Conservation (phyloP, 2,113 vertebrate species). For the Anolis carolinensis region DNA sequence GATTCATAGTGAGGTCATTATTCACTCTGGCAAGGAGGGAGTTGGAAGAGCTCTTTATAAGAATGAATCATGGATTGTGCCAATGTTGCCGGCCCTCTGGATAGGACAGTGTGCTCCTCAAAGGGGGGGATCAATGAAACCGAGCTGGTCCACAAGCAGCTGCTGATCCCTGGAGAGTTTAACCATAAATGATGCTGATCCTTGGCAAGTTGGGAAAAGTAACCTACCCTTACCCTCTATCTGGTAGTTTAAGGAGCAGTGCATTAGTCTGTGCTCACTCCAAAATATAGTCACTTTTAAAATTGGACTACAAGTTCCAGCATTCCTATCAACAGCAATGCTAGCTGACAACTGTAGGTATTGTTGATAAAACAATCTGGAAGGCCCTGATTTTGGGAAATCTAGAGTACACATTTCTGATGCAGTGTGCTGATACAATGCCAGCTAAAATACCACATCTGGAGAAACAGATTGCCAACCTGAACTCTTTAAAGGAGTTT, state of each 20-base stretch:
- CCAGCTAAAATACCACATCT: not conserved
- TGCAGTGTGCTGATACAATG: not conserved
- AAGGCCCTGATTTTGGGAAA: not conserved
- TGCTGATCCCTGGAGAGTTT: too few relatives aligned
- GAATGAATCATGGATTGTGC: not conserved
- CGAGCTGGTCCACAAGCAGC: too few relatives aligned
- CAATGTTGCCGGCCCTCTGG: not conserved
- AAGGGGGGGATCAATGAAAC: too few relatives aligned
- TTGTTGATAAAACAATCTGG: too few relatives aligned
- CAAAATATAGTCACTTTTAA: not conserved
- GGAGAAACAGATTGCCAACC: not conserved
- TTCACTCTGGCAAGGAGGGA: not conserved
- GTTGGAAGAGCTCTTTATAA: not conserved
- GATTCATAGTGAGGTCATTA: not conserved
- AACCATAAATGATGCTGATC: too few relatives aligned
- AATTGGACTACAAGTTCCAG: too few relatives aligned
- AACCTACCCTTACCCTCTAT: too few relatives aligned
- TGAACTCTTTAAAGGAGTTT: not conserved
- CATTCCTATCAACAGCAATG: not conserved
- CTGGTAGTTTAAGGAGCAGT: too few relatives aligned
- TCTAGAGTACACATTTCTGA: not conserved
- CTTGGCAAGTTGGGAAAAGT: too few relatives aligned
- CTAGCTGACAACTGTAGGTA: too few relatives aligned
- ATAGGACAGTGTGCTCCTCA: too few relatives aligned
- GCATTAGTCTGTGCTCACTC: not conserved